These are phyloP conservation scores for Theonella swinhoei DNA, from an alignment of 37 sponge, comb jelly and placozoan species.

Conservation along the genomic window DNA sequence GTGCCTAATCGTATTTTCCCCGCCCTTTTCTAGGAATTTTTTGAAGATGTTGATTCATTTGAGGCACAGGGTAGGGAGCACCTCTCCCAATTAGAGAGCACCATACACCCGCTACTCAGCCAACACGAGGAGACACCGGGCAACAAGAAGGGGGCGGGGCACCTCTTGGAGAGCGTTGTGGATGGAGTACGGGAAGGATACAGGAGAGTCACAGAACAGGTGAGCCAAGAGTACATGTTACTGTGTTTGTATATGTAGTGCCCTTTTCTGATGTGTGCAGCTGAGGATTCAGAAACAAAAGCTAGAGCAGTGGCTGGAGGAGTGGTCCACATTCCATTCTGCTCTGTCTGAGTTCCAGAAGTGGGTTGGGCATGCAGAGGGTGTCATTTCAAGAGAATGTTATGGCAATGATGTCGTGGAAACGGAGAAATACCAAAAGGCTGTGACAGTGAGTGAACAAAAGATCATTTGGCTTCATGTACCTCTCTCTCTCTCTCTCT, in stretches of 20 bases:
- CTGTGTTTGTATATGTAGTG: no score
- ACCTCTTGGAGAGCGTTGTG: background rate
- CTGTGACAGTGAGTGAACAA: conserved; percentile 30
- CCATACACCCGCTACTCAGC: background rate
- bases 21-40: conserved; percentile 16
- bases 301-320: conserved; percentile 27
- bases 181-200: background rate
- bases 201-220: background rate
- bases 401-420: conserved; percentile 32
- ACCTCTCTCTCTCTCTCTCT: background rate
- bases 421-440: background rate
- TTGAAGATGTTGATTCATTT: conserved; percentile 17
- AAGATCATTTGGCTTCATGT: no score
- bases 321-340: conserved; percentile 6
- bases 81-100: background rate
- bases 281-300: conserved; percentile 10
- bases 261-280: conserved; percentile 13
- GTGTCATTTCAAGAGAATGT: background rate
- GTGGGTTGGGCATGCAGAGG: conserved; percentile 24
- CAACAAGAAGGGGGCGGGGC: background rate
- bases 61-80: conserved; percentile 1
- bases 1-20: background rate
- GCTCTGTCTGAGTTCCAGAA: background rate
- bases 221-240: no score
- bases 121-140: background rate